Evolutionary conservation across 2,113 vertebrate genomes (phyloP).

Genomic region (Leptodactylus fuscus): DNA sequence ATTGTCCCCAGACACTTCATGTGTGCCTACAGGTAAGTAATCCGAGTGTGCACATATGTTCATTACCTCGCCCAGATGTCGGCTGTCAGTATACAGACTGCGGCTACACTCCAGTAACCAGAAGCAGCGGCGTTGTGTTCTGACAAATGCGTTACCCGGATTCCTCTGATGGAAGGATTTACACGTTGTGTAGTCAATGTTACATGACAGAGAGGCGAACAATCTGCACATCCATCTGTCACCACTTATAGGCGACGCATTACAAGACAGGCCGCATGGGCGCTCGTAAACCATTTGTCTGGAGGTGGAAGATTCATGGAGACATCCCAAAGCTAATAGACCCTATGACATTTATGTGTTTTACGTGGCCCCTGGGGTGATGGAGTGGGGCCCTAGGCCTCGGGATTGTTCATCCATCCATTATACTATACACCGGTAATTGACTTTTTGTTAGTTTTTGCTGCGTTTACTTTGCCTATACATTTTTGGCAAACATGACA

Average conservation of each 20-base stretch:
- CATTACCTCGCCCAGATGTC: background rate
- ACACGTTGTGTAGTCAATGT: background rate
- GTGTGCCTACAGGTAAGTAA: background rate
- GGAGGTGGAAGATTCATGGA: too few species aligned
- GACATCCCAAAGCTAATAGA: background rate
- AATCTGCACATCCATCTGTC: conserved; percentile 36
- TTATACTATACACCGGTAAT: too few species aligned
- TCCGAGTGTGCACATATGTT: background rate
- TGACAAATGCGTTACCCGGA: background rate
- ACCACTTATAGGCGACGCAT: background rate
- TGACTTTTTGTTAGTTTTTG: too few species aligned
- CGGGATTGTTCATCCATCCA: too few species aligned
- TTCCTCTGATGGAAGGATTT: background rate
- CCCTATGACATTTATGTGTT: background rate
- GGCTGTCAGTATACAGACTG: background rate
- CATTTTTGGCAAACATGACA: too few species aligned
- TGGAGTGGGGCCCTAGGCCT: too few species aligned
- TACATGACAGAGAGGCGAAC: conserved; percentile 11
- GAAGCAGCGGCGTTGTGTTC: background rate
- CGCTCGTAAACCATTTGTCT: background rate
- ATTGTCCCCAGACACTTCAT: background rate
- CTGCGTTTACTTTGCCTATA: too few species aligned
- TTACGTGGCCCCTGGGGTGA: too few species aligned
- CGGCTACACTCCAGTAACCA: background rate
- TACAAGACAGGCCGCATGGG: background rate